Evolutionary conservation across 2,113 vertebrate species (phyloP).

Genomic region (Crotalus helleri): DNA sequence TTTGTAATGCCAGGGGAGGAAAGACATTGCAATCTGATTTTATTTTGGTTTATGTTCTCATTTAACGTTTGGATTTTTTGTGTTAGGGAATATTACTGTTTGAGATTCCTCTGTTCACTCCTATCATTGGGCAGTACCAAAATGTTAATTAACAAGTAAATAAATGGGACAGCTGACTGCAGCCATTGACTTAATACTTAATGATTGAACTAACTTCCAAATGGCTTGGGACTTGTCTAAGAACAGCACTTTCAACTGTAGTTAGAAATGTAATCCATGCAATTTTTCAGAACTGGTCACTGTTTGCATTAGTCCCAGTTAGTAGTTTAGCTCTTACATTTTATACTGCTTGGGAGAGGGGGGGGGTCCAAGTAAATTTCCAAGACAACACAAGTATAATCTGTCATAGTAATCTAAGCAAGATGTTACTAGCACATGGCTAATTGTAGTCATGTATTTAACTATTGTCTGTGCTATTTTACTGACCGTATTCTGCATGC

Average conservation of each 20-base stretch:
- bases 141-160: neutral
- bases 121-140: neutral
- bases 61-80: neutral
- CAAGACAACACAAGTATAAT: neutral
- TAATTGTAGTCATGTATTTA: neutral
- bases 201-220: neutral
- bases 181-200: neutral
- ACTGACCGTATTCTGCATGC: neutral
- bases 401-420: neutral
- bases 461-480: neutral
- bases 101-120: neutral
- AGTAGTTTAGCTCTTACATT: neutral
- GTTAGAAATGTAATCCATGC: neutral
- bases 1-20: neutral
- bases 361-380: neutral
- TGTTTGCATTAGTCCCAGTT: neutral
- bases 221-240: neutral
- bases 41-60: neutral
- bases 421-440: neutral
- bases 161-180: too few species aligned
- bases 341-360: neutral
- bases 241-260: neutral
- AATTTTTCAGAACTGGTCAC: neutral
- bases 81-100: neutral
- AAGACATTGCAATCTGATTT: neutral